A percentile compares a stretch with the other conserved stretches of the same genome.
Evolutionary conservation across 2,888 invertebrate genomes (phyloP).

Genomic region (Melinaea menophilus): DNA sequence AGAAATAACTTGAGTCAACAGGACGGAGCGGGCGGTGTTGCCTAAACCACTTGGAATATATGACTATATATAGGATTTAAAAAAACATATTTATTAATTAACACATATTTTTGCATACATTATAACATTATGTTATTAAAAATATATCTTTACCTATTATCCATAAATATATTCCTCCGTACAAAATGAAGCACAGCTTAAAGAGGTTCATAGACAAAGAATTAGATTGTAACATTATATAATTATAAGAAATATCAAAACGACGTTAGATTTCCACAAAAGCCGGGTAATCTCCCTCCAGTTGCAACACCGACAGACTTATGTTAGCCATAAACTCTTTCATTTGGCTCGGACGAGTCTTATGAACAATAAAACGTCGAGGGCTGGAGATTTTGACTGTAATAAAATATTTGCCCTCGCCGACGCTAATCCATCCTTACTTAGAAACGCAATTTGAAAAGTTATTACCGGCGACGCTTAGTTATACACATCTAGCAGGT

Average conservation of each 20-base stretch:
- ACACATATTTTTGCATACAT: too few relatives aligned
- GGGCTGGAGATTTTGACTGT: conserved; percentile 77
- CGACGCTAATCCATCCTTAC: conserved; percentile 76
- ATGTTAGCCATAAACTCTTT: conserved; percentile 76
- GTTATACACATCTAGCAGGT: conserved; percentile 20
- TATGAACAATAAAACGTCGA: conserved; percentile 78
- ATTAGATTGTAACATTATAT: too few relatives aligned
- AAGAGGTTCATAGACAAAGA: too few relatives aligned
- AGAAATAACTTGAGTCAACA: conserved; percentile 75
- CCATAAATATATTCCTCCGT: too few relatives aligned
- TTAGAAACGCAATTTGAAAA: conserved; percentile 75
- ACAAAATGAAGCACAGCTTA: too few relatives aligned
- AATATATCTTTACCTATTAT: too few relatives aligned
- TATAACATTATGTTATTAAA: too few relatives aligned
- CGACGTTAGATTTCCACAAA: conserved; percentile 33
- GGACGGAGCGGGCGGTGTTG: conserved; percentile 49
- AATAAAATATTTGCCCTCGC: conserved; percentile 78
- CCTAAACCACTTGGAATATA: conserved; percentile 36
- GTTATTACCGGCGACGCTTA: conserved; percentile 55
- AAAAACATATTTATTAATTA: too few relatives aligned
- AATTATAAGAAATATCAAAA: too few relatives aligned
- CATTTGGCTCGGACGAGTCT: conserved; percentile 78
- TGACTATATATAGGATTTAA: not conserved
- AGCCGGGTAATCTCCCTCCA: conserved; percentile 44
- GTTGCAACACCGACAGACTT: conserved; percentile 70